phyloP scores from a whole-genome alignment of 2,888 invertebrate species.

The Sarcophaga carnaria region DNA sequence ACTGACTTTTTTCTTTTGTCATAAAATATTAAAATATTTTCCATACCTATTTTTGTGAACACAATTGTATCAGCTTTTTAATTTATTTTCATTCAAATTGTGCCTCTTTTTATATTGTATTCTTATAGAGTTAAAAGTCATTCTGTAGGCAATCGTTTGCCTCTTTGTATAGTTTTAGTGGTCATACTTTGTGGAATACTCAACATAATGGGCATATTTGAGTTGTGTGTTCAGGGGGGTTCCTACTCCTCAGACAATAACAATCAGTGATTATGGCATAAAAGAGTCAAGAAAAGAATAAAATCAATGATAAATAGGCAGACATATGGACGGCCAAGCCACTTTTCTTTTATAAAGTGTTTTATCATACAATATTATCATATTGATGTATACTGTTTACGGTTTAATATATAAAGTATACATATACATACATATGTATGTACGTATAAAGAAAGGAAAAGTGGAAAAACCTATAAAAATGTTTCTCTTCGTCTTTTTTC shows the following conservation, averaged over 20 bases:
- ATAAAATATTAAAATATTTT: too few relatives aligned
- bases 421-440: too few relatives aligned
- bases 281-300: conserved; percentile 7
- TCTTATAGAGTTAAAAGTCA: conserved; percentile 25
- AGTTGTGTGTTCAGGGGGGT: background rate
- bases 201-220: conserved; percentile 44
- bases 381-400: conserved; percentile 53
- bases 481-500: background rate
- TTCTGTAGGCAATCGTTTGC: background rate
- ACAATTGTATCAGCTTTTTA: background rate
- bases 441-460: background rate
- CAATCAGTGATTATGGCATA: background rate
- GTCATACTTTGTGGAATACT: conserved; percentile 45
- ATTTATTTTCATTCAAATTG: conserved; percentile 7
- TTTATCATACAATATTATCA: conserved; percentile 54
- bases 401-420: conserved; percentile 3
- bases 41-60: too few relatives aligned
- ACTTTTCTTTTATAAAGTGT: conserved; percentile 1
- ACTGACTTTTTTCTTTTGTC: too few relatives aligned
- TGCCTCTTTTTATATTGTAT: background rate
- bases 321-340: too few relatives aligned
- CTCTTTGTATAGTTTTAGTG: conserved; percentile 44
- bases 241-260: conserved; percentile 1
- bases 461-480: conserved; percentile 16
- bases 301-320: conserved; percentile 44